phyloP scores from a whole-genome alignment of 2,888 invertebrate species.

The Parnassius mnemosyne region DNA sequence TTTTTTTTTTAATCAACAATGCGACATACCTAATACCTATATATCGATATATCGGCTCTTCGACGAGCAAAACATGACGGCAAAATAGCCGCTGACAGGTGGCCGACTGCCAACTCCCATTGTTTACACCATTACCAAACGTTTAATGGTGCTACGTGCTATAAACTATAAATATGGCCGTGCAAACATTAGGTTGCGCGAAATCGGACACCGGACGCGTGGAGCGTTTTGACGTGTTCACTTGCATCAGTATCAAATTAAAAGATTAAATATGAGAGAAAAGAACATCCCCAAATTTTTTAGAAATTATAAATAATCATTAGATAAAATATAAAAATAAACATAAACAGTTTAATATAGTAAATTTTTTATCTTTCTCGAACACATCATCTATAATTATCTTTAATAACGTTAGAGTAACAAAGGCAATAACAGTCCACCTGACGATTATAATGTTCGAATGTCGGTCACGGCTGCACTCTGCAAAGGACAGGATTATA shows the following conservation, averaged over 20 bases:
- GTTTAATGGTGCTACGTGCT: constrained; percentile 38
- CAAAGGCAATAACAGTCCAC: too few relatives aligned
- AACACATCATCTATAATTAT: too few relatives aligned
- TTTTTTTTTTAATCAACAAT: neutral
- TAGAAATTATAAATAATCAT: too few relatives aligned
- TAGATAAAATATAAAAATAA: too few relatives aligned
- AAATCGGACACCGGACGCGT: constrained; percentile 36
- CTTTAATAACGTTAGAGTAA: too few relatives aligned
- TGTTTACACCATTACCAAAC: constrained; percentile 52
- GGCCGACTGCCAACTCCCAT: constrained; percentile 55
- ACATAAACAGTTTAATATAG: too few relatives aligned
- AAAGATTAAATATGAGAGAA: neutral
- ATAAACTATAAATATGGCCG: constrained; percentile 49
- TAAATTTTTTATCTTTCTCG: too few relatives aligned
- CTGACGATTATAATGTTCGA: too few relatives aligned
- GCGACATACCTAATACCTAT: neutral
- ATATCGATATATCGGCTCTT: constrained; percentile 2
- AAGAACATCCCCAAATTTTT: too few relatives aligned
- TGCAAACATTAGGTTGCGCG: constrained; percentile 37
- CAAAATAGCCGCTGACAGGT: constrained; percentile 47
- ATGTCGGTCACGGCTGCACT: too few relatives aligned
- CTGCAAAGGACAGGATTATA: too few relatives aligned
- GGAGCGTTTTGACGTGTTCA: constrained; percentile 33
- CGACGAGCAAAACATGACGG: constrained; percentile 25
- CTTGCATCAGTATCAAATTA: constrained; percentile 30